Evolutionary conservation across 2,113 vertebrate genomes (phyloP), one percentile per base, ranked within the genome.

Genomic region (Daboia siamensis): DNA sequence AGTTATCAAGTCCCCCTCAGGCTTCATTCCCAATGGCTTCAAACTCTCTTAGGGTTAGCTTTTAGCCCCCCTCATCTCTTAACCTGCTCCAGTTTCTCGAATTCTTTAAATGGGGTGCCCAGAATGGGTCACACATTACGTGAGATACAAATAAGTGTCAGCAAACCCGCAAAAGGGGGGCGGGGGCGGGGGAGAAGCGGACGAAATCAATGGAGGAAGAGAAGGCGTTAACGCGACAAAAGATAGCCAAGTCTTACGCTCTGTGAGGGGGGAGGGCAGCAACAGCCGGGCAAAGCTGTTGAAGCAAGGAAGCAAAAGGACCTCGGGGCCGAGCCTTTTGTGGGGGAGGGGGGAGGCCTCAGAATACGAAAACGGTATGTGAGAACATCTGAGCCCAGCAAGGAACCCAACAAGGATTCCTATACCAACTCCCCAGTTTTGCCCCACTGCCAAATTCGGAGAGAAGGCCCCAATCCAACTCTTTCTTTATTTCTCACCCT

Each of bases 401-500:
- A 80, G 11, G 12, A 54, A 51, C 11, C 46, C 44, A 23, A 9
- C 48, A 29, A 52, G 46, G 46, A 87, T 26, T 29, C 24, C 86
- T 87, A 15, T 17, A 52, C 12, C 7, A 80, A 44, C 74, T 80
- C 1, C 24, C 54, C 39, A 24, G 12, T 17, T 51, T 5, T 29
- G 29, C 54, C 74, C 6, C 52, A 39, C 54, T 46, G 54, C 24
- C n/a, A 56, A 56, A 24, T 57, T 57, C 24, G 51, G 57, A 15
- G 59, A 15, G n/a, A 9, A 56, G n/a, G n/a, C 88, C 91, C 87
- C 12, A 86, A 56, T 26, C 54, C 92, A 46, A 56, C 86, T 23
- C 51, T 84, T 46, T 91, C 24, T 48, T 4, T 55, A 10, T 1
- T 86, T 9, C 95, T 96, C 93, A 96, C 95, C 96, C 92, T 23